Conservation (phyloP, 2,797 vertebrate genomes). For the Furcifer pardalis region DNA sequence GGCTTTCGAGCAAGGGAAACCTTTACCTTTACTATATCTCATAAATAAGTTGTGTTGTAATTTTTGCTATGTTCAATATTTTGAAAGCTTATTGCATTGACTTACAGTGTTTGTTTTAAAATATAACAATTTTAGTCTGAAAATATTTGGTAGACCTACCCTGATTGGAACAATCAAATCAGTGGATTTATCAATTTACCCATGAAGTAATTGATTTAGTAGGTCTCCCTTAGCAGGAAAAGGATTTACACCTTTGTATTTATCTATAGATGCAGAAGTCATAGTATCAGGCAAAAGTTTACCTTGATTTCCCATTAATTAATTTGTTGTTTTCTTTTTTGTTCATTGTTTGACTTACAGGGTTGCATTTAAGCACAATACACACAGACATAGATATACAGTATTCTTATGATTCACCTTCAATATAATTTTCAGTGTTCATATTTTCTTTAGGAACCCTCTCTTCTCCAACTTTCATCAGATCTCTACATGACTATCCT, state of each 20-base stretch:
- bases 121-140: no score
- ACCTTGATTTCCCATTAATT: neutral
- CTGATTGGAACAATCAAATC: no score
- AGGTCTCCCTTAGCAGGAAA: no score
- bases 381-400: no score
- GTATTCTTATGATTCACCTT: no score
- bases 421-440: neutral
- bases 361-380: neutral
- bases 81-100: neutral
- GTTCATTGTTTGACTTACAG: neutral
- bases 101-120: no score
- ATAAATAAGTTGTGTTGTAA: neutral
- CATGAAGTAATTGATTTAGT: no score
- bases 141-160: no score
- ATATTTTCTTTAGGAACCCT: neutral
- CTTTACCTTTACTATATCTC: no score
- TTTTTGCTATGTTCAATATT: neutral
- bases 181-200: no score
- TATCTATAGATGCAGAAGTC: neutral
- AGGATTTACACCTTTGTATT: neutral
- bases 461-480: neutral
- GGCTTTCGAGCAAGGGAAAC: no score
- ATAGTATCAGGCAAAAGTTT: neutral
- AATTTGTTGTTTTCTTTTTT: neutral
- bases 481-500: conserved; percentile 6